Base-by-base conservation (phyloP, 2,113 vertebrate species). In the Lota lota region DNA sequence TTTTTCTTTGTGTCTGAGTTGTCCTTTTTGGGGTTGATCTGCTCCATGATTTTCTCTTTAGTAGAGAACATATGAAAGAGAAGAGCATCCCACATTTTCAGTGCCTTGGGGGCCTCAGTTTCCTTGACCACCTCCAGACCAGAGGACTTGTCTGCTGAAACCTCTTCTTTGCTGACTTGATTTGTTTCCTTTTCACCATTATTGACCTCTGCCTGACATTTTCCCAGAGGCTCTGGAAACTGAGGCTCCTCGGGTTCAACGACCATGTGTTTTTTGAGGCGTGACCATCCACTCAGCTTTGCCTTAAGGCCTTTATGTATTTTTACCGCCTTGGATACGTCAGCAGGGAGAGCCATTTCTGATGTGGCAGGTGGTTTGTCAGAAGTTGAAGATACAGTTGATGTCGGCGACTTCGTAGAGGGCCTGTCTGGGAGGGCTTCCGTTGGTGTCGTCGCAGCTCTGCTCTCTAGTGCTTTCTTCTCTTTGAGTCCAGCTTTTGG, bases 81-180 rank as follows among this genome's bases (percentile, higher is more conserved):
- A 58, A 98, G 90, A 0, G 96, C 94, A 1, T 98, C 95, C 97
- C 97, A 99, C 94, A 98, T 94, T 64, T 91, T 94, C 16, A 88
- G 83, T 2, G 93, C 93, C 54, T 86, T 91, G 0, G 93, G 93
- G 20, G 66, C 66, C 1, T 84, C 83, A 67, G 88, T 79, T 67
- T 85, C 33, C 1, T 58, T 56, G 0, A 73, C 18, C 6, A 67
- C 64, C 1, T 91, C 91, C 74, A 90, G 81, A 63, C 72, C 66
- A 14, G 14, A 40, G 64, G 51, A 51, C 64, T 77, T 63, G 4
- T 75, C 78, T 57, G 6, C 22, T 17, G 67, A 22, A 0, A 1
- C 19, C n/a, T 18, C 53, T 22, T 68, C 53, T 14, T 17, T 61
- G 22, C n/a, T 63, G 16, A 4, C 1, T 0, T 22, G 66, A 51